These are phyloP conservation scores for Psittacula echo DNA, from an alignment of 2,797 vertebrate species.

Conservation along the genomic window DNA sequence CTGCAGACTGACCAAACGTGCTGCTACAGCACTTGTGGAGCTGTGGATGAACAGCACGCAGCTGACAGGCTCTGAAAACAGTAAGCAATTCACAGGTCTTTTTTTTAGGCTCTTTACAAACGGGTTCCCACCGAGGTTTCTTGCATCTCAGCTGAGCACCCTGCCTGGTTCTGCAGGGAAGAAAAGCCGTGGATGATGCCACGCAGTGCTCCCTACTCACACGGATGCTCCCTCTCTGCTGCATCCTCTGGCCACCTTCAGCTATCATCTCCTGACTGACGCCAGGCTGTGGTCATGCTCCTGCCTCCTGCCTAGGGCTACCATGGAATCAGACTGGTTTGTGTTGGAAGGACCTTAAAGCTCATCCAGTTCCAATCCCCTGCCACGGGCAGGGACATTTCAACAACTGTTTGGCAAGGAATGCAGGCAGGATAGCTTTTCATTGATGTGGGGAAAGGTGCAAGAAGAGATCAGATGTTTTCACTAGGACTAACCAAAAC, in stretches of 20 bases:
- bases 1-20: background rate
- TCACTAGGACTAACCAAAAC: background rate
- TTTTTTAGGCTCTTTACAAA: background rate
- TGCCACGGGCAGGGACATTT: background rate
- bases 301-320: background rate
- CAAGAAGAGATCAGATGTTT: background rate
- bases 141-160: accelerated
- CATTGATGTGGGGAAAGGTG: accelerated
- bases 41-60: background rate
- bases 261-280: accelerated
- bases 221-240: accelerated
- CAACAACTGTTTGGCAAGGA: background rate
- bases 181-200: accelerated
- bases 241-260: accelerated
- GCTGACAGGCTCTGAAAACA: background rate
- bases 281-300: background rate
- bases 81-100: background rate
- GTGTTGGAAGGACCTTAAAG: background rate
- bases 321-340: background rate
- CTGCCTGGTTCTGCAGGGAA: background rate
- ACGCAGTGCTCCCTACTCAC: background rate
- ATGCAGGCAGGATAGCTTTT: accelerated
- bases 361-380: background rate
- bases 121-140: background rate
- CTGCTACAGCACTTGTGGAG: background rate